These are phyloP conservation scores for Maconellicoccus hirsutus DNA, from an alignment of 1,140 invertebrate species.

Conservation along the genomic window DNA sequence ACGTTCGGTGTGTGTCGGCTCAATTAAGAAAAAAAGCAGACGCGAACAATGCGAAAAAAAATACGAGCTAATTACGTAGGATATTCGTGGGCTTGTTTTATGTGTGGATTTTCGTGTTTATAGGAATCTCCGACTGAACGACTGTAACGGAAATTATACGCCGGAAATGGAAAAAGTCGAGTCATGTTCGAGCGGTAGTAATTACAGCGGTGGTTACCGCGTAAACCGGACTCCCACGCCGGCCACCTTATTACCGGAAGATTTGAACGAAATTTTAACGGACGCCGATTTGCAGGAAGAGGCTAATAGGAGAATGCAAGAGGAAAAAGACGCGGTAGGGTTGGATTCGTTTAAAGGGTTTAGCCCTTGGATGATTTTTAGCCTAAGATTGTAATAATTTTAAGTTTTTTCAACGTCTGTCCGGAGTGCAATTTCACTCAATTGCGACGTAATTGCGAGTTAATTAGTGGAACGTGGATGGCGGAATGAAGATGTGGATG, in stretches of 20 bases:
- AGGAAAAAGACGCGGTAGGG: constrained; percentile 49
- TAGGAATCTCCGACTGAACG: constrained; percentile 15
- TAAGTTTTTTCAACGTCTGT: no score
- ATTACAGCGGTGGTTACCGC: background rate
- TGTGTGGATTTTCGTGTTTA: background rate
- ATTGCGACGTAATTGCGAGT: background rate
- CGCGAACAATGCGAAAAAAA: no score
- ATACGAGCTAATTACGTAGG: no score
- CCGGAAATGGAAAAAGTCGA: background rate
- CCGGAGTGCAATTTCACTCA: background rate
- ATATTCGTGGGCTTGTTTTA: no score
- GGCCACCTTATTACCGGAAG: constrained; percentile 14
- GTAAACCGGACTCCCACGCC: constrained; percentile 11
- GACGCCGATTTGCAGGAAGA: constrained; percentile 32
- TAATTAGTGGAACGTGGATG: background rate
- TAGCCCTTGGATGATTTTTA: background rate
- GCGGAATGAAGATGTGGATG: background rate
- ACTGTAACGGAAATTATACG: background rate
- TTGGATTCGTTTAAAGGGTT: background rate
- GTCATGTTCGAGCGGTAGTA: constrained; percentile 12
- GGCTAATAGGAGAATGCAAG: constrained; percentile 39
- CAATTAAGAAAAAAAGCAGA: no score
- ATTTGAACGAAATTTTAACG: constrained; percentile 26
- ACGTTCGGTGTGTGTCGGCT: no score
- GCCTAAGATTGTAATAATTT: constrained; percentile 1